Conservation (phyloP, 2,797 vertebrate genomes). For the Rachycentron canadum region DNA sequence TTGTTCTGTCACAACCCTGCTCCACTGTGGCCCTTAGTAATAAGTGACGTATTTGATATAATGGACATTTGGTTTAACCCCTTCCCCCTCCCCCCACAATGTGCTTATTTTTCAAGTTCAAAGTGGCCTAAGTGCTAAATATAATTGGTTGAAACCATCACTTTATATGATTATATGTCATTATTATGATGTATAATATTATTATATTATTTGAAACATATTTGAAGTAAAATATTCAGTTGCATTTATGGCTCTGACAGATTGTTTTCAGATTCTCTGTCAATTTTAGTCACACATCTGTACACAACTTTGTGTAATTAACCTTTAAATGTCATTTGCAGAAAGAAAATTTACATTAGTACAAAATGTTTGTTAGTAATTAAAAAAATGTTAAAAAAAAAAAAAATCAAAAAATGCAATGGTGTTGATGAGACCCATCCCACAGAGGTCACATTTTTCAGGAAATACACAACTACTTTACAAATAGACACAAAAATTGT, state of each 20-base stretch:
- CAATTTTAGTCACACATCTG: conserved; percentile 22
- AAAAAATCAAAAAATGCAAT: conserved; percentile 19
- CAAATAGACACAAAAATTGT: conserved; percentile 28
- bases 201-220: background rate
- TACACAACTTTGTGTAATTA: conserved; percentile 16
- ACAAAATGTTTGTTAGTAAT: background rate
- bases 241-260: conserved; percentile 7
- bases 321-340: conserved; percentile 14
- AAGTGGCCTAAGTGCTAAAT: conserved; percentile 47
- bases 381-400: background rate
- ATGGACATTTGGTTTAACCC: conserved; percentile 80
- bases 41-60: conserved; percentile 85
- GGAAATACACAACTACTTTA: conserved; percentile 27
- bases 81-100: conserved; percentile 64
- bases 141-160: background rate
- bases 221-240: background rate
- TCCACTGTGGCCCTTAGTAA: conserved; percentile 82
- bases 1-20: conserved; percentile 61
- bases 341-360: background rate
- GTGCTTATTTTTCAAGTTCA: conserved; percentile 66
- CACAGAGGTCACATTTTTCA: conserved; percentile 39
- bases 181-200: no score
- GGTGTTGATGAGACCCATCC: conserved; percentile 31
- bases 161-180: background rate
- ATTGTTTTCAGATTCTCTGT: conserved; percentile 12